These are phyloP conservation scores for Caenorhabditis panamensis DNA, from an alignment of 2,888 invertebrate species.

Conservation along the genomic window DNA sequence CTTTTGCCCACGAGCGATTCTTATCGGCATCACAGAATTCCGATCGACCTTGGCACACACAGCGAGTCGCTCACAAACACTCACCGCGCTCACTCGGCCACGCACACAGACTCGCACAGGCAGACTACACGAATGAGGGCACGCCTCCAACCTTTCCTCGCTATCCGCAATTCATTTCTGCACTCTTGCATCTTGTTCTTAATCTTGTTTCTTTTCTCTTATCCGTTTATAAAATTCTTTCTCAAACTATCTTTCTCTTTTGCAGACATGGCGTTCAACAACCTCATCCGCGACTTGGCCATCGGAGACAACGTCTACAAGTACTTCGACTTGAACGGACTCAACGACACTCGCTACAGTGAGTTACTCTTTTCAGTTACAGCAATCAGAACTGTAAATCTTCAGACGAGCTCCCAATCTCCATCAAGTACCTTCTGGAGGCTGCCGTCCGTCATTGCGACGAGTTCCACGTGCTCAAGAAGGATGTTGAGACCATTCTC, in stretches of 20 bases:
- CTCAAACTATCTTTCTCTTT: background rate
- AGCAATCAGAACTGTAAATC: constrained; percentile 17
- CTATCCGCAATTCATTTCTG: constrained; percentile 21
- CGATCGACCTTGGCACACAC: constrained; percentile 36
- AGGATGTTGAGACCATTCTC: constrained; percentile 91
- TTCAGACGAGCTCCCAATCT: constrained; percentile 88
- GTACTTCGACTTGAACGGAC: constrained; percentile 88
- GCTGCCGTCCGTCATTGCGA: constrained; percentile 97
- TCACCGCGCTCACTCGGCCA: constrained; percentile 21
- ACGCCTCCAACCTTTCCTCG: constrained; percentile 39
- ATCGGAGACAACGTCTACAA: constrained; percentile 85
- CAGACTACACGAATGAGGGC: constrained; percentile 31
- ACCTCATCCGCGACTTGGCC: constrained; percentile 67
- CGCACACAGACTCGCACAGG: constrained; percentile 32
- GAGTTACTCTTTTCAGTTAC: constrained; percentile 79
- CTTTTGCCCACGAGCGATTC: background rate
- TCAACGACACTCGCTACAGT: constrained; percentile 90
- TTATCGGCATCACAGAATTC: constrained; percentile 30
- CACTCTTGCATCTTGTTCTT: background rate
- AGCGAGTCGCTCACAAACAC: constrained; percentile 1
- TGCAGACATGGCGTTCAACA: constrained; percentile 62
- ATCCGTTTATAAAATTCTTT: background rate
- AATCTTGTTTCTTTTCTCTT: constrained; percentile 9
- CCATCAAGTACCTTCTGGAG: constrained; percentile 93
- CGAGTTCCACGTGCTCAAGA: constrained; percentile 90